Evolutionary conservation across 1,140 invertebrate species (phyloP), one percentile per base, ranked within the genome.

Genomic region (Ylistrum balloti): DNA sequence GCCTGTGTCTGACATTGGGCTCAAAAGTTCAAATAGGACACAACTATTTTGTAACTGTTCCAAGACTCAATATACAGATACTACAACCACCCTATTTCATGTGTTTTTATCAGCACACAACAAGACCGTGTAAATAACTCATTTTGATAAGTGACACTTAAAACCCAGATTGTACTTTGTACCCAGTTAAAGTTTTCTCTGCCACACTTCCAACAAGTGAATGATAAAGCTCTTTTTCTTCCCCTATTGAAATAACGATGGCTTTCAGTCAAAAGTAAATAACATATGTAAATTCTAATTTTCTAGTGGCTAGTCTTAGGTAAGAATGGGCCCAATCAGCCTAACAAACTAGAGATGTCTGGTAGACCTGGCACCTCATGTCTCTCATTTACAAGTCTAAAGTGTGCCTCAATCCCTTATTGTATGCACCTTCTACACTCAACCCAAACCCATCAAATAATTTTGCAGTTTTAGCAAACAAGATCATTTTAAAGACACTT

Each of bases 11-110:
- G 56, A 74, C 56, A 74, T 74, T 74, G 56, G 56, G 28, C 56
- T 74, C 56, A 28, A 9, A 74, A 74, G 56, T 74, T 74, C 56
- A 74, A 74, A 74, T 74, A 74, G n/a, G 56, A 74, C 56, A 74
- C 56, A 74, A 74, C n/a, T 74, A 74, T 74, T 74, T 74, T 74
- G 56, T 74, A 74, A 74, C 56, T 74, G 56, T 74, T 74, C 56
- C 56, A 74, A 74, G 56, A 74, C 56, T 74, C 56, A 74, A 74
- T 74, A 74, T n/a, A 74, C 56, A 74, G 56, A 74, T 74, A 74
- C 28, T 74, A 74, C 56, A 74, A 74, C 22, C 56, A 74, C 56
- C 56, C 56, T 28, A 74, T 74, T 74, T 74, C 56, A 74, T 74
- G 56, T 74, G 56, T 74, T 74, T 74, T 74, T 74, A 74, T 74